These are phyloP conservation scores for Sander lucioperca DNA, from an alignment of 2,113 vertebrate genomes.

Conservation along the genomic window DNA sequence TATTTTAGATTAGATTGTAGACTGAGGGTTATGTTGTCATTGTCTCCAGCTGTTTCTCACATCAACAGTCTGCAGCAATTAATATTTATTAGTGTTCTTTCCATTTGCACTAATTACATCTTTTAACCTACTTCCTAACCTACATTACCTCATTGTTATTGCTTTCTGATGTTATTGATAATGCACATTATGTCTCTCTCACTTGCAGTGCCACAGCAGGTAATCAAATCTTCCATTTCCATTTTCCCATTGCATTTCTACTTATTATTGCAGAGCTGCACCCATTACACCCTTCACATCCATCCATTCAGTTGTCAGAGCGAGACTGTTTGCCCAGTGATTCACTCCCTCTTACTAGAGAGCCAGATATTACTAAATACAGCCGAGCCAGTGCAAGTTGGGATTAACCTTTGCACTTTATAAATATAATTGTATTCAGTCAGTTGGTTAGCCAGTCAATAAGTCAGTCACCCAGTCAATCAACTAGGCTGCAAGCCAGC, in stretches of 20 bases:
- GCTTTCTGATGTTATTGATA: slow-evolving; percentile 63
- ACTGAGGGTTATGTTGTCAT: slow-evolving; percentile 35
- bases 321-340: slow-evolving; percentile 24
- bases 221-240: slow-evolving; percentile 71
- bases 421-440: slow-evolving; percentile 51
- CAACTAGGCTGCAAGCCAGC: slow-evolving; percentile 15
- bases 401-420: slow-evolving; percentile 29
- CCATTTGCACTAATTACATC: slow-evolving; percentile 66
- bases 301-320: slow-evolving; percentile 56
- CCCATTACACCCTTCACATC: slow-evolving; percentile 58
- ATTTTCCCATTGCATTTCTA: slow-evolving; percentile 58
- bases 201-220: slow-evolving; percentile 49
- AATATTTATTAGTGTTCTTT: slow-evolving; percentile 62
- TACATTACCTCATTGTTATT: slow-evolving; percentile 64
- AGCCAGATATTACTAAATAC: slow-evolving; percentile 39
- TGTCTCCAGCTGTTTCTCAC: slow-evolving; percentile 56
- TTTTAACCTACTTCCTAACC: slow-evolving; percentile 60
- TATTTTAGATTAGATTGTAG: slow-evolving; percentile 48
- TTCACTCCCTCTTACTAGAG: slow-evolving; percentile 27
- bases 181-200: slow-evolving; percentile 67
- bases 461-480: slow-evolving; percentile 37
- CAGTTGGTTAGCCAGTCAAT: neutral
- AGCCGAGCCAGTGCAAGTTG: slow-evolving; percentile 12
- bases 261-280: slow-evolving; percentile 58
- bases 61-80: slow-evolving; percentile 56